Evolutionary conservation across 2,888 invertebrate genomes (phyloP).

Genomic region (Cheilosia vulpina): DNA sequence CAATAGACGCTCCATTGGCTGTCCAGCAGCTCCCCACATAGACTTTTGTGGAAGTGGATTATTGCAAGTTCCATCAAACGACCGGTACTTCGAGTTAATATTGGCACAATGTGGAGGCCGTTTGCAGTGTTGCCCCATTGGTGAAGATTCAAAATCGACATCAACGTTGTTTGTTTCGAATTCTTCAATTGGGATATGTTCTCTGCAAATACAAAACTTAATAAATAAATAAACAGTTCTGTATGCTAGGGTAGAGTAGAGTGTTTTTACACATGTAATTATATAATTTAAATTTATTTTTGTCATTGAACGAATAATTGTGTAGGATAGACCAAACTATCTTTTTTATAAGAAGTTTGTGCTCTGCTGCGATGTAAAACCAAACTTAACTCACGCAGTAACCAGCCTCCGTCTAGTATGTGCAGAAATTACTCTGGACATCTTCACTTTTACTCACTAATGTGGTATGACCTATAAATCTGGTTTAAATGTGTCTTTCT

Average conservation of each 20-base stretch:
- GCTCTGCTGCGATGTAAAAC: too few relatives aligned
- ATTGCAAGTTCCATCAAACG: slow-evolving; percentile 93
- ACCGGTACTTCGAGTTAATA: slow-evolving; percentile 86
- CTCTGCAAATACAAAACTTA: slow-evolving; percentile 65
- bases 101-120: slow-evolving; percentile 83
- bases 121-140: slow-evolving; percentile 80
- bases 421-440: too few relatives aligned
- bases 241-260: not conserved
- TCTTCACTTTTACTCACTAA: too few relatives aligned
- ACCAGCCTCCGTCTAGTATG: too few relatives aligned
- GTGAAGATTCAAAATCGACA: slow-evolving; percentile 79
- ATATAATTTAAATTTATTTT: too few relatives aligned
- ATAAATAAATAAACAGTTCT: not conserved
- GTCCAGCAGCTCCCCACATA: slow-evolving; percentile 88
- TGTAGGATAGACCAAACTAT: too few relatives aligned
- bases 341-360: too few relatives aligned
- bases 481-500: too few relatives aligned
- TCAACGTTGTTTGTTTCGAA: slow-evolving; percentile 82
- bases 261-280: too few relatives aligned
- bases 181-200: slow-evolving; percentile 81
- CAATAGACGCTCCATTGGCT: slow-evolving; percentile 87
- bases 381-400: too few relatives aligned
- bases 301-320: too few relatives aligned
- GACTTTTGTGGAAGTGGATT: slow-evolving; percentile 85
- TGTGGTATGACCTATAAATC: too few relatives aligned